Base-by-base conservation (phyloP, 2,888 invertebrate genomes). In the Petrolisthes manimaculis region DNA sequence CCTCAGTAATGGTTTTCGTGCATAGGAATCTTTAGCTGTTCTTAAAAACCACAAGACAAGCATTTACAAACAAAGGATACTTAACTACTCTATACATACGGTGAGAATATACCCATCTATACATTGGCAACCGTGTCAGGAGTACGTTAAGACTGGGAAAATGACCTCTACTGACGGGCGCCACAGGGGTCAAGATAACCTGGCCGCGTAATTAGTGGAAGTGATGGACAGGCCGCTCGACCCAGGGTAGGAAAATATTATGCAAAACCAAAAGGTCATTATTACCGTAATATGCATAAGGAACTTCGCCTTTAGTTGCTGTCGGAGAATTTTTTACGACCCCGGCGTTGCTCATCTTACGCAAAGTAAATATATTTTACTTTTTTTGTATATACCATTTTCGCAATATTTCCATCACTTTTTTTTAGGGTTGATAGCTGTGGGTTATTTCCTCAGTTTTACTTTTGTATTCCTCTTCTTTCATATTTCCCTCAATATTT, bases 201-300 rank as follows among this genome's bases (percentile, higher is more conserved):
- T n/a, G 1, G 18, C 9, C 18, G 71, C n/a, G 71, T 71, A 71
- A 71, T 71, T 71, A 71, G n/a, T 21, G n/a, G 61, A 6, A n/a
- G 71, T 71, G 71, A 71, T 71, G 71, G 71, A n/a, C n/a, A 71
- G 18, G 61, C 61, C 8, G 14, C 8, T 14, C 61, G 14, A 61
- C 71, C n/a, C 71, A 71, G 71, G 12, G 71, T 5, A 71, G n/a
- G 71, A 71, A 71, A 71, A 71, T 21, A 71, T 5, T 71, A 71
- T 71, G n/a, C 71, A n/a, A 71, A 71, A 71, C 71, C 61, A 14
- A 71, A 71, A 71, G 71, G 71, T 21, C 5, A 71, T 18, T 71
- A 5, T 0, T n/a, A 21, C 71, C 9, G n/a, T 21, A n/a, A n/a
- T n/a, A 18, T 71, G 5, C 71, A 71, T 71, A 18, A 71, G 71